Conservation (phyloP, 1,140 invertebrate species). For the Drosophila virilis region DNA sequence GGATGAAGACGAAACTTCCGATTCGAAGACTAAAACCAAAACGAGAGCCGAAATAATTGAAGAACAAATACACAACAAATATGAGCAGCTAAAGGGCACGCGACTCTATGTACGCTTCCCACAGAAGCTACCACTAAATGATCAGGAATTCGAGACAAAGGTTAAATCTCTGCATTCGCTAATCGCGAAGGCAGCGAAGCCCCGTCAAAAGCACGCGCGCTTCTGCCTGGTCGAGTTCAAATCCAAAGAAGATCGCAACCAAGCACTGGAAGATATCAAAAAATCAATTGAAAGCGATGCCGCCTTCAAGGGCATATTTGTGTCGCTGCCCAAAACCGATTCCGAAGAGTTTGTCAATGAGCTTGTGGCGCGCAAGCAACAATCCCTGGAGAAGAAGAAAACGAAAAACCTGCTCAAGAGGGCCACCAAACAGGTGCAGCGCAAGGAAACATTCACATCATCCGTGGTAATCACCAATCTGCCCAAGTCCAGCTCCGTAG, state of each 20-base stretch:
- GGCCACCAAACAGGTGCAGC: constrained; percentile 52
- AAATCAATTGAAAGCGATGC: constrained; percentile 42
- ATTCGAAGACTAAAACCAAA: constrained; percentile 5
- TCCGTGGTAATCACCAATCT: constrained; percentile 74
- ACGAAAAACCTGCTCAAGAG: constrained; percentile 63
- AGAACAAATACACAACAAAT: constrained; percentile 66
- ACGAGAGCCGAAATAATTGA: constrained; percentile 53
- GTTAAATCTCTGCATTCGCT: constrained; percentile 59
- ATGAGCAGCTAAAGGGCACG: constrained; percentile 66
- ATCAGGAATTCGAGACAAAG: constrained; percentile 60
- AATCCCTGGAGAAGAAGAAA: constrained; percentile 64
- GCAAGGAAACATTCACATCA: constrained; percentile 65
- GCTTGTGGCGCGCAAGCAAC: constrained; percentile 67
- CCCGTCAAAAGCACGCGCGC: constrained; percentile 74
- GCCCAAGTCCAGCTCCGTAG: constrained; percentile 61
- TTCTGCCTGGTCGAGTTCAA: constrained; percentile 76
- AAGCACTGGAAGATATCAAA: constrained; percentile 53
- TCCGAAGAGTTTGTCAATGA: constrained; percentile 69
- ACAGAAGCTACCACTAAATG: constrained; percentile 64
- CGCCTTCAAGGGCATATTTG: constrained; percentile 50
- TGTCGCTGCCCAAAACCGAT: constrained; percentile 73
- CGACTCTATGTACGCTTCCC: constrained; percentile 73
- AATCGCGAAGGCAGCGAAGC: constrained; percentile 62
- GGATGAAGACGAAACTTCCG: constrained; percentile 17
- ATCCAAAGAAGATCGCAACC: constrained; percentile 60